Conservation (phyloP, 2,797 vertebrate species). For the Eospalax fontanierii region DNA sequence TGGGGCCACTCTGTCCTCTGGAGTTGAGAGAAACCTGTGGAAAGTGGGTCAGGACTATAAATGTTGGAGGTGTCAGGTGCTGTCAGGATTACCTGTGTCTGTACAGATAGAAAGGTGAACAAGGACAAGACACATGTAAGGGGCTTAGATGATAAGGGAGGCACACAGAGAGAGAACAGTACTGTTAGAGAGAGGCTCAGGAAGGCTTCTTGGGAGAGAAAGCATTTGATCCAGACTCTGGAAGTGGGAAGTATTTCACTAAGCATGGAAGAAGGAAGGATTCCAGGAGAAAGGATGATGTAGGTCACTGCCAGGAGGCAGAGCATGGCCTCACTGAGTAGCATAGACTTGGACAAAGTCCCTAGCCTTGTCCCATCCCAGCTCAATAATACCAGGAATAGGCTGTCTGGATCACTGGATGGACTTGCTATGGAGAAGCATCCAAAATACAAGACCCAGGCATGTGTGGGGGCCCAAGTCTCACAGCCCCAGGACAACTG, state of each 20-base stretch:
- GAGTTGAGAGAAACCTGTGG: not conserved
- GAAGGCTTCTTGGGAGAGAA: not conserved
- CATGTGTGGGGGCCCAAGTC: not conserved
- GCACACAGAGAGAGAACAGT: not conserved
- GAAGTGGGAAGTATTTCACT: not conserved
- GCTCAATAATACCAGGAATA: not conserved
- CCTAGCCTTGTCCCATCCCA: not conserved
- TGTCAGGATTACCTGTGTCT: rapidly evolving
- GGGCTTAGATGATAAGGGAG: not conserved
- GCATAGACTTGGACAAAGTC: not conserved
- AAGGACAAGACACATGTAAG: not conserved
- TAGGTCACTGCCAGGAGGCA: not conserved
- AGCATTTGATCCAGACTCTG: not conserved
- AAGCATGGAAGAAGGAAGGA: not conserved
- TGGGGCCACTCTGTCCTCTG: not conserved
- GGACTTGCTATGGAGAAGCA: rapidly evolving
- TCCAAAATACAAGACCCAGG: not conserved
- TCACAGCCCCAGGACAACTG: not conserved
- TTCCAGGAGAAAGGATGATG: not conserved
- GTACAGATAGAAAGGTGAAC: not conserved
- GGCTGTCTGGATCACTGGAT: not conserved
- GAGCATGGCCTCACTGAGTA: not conserved
- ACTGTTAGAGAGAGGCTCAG: not conserved
- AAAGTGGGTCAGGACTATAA: not conserved
- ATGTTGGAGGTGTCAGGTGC: not conserved